Base-by-base conservation (phyloP, 2,888 invertebrate species). In the Falcaria lacertinaria region DNA sequence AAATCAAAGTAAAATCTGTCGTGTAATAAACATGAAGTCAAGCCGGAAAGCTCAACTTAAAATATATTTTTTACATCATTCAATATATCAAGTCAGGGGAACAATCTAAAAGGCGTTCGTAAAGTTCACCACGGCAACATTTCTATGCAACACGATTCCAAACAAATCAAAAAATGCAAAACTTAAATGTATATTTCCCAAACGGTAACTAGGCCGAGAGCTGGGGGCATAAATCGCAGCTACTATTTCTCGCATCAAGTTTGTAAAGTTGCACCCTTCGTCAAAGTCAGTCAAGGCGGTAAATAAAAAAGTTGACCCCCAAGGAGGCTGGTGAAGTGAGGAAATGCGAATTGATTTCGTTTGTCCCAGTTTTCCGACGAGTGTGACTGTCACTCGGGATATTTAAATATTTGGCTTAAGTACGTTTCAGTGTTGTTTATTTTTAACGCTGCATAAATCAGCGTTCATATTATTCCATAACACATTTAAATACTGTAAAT, bases 241-340 rank as follows among this genome's bases (percentile, higher is more conserved):
- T 60, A 61, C 54, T 60, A 60, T 64, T 69, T 64, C 59, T 60
- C 61, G 60, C 58, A 63, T 56, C 57, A 64, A 69, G 72, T 65
- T 75, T 74, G 66, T 62, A 72, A 80, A 81, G 74, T 80, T 69
- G 60, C 62, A 60, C 71, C 81, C 80, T 80, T 69, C 81, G 76
- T 83, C 82, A 83, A 80, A 81, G 76, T 80, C 79, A 71, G 59
- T 66, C 60, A 37, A 37, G 51, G 65, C 53, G 67, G 75, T 74
- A 78, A 79, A 80, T 79, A 80, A 80, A 78, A 78, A 80, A 82
- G 74, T 63, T 74, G 57, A 42, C 42, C 47, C 50, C 45, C 53
- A 48, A 50, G 47, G 42, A 52, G 59, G 58, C 51, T 57, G 48
- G 60, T 64, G 57, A 54, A 58, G 64, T 61, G 64, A 57, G 64